phyloP scores from a whole-genome alignment of 2,113 vertebrate genomes.

The Nyctibius bracteatus region DNA sequence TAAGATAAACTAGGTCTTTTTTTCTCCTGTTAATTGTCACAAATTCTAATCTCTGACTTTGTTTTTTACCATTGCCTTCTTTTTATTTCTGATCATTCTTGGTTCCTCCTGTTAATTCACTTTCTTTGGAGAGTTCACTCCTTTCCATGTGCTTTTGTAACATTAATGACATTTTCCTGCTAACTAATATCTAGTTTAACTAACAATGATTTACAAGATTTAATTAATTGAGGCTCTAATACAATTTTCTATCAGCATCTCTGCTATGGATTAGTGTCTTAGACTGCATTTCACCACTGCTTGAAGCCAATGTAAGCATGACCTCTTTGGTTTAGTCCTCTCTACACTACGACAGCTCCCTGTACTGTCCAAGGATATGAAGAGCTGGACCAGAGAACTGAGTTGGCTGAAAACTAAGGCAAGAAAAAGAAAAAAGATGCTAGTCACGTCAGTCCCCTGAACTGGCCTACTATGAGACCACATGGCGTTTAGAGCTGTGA shows the following conservation, averaged over 20 bases:
- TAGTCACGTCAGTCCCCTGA: neutral
- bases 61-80: neutral
- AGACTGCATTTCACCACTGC: neutral
- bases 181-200: neutral
- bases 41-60: neutral
- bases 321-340: neutral
- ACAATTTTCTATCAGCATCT: neutral
- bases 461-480: neutral
- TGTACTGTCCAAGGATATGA: neutral
- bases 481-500: neutral
- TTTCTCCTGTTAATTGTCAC: neutral
- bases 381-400: neutral
- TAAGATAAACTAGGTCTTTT: neutral
- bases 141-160: neutral
- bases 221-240: neutral
- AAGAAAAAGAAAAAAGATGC: neutral
- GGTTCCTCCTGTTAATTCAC: neutral
- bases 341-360: neutral
- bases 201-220: neutral
- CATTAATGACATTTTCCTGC: neutral
- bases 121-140: neutral
- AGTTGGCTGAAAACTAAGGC: neutral
- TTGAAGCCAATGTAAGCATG: neutral
- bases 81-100: neutral
- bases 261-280: neutral